Percentiles rank a stretch among this genome's conserved stretches.
Evolutionary conservation across 2,113 vertebrate genomes (phyloP).

Genomic region (Phyllostomus hastatus): DNA sequence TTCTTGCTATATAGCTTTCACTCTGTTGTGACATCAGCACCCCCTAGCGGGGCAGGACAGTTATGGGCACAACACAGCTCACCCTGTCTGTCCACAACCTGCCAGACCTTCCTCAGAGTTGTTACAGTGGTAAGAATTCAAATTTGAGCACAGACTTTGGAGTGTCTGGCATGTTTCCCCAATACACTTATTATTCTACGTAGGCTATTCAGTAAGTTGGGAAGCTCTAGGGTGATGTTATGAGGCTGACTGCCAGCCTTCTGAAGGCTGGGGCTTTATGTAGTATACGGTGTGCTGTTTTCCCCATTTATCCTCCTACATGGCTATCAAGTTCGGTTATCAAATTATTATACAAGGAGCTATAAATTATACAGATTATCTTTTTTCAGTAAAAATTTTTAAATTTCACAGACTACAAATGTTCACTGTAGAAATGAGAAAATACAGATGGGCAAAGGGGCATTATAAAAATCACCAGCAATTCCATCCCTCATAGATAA

Average conservation of each 20-base stretch:
- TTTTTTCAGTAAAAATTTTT: not conserved
- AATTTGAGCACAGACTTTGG: not conserved
- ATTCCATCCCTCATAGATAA: not conserved
- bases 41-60: slow-evolving; percentile 71
- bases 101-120: not conserved
- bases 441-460: not conserved
- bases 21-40: slow-evolving; percentile 44
- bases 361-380: not conserved
- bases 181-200: not conserved
- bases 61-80: not conserved
- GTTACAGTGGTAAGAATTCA: not conserved
- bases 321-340: not conserved
- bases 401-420: slow-evolving; percentile 28
- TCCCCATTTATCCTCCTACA: not conserved
- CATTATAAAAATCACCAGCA: not conserved
- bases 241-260: not conserved
- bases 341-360: not conserved
- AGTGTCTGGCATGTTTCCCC: not conserved
- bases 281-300: not conserved
- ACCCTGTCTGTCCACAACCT: not conserved
- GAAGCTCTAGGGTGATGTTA: not conserved
- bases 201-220: not conserved
- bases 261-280: not conserved
- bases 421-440: not conserved
- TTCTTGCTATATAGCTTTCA: not conserved